Base-by-base conservation (phyloP, 2,888 invertebrate genomes). In the Drosophila maculinotata region DNA sequence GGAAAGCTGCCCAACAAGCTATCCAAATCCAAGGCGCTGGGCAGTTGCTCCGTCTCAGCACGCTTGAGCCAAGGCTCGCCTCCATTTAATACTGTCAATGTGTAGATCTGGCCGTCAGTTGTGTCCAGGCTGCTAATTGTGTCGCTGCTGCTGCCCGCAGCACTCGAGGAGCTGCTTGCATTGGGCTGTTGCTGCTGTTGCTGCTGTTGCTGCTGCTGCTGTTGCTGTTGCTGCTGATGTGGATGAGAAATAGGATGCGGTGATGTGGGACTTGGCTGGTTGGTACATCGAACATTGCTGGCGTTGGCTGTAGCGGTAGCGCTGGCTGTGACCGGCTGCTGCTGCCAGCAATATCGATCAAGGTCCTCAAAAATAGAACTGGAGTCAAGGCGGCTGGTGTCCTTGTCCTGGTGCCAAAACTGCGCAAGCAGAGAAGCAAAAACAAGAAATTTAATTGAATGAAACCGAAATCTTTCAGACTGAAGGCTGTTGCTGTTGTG, bases 81-180 rank as follows among this genome's bases (percentile, higher is more conserved):
- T 79, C 95, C 95, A 91, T 97, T 96, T 89, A 97, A 94, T 90
- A 97, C 96, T 88, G 97, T 97, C 71, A 97, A 92, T 58, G 97
- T 97, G 91, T 97, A 97, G 89, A 97, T 97, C 78, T 92, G 92
- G 75, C 96, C 95, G 86, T 96, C 96, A n/a, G 95, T 95, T 87
- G 95, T 95, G 76, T 89, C 88, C 68, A 89, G 80, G 71, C 81
- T 89, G 69, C 83, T 89, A 9, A 77, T 85, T 25, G 81, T 88
- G 38, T 82, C 86, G 57, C 85, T 85, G 68, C 89, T 82, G 65
- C 89, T 81, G 33, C 88, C 80, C 14, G 86, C 81, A 3, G 68
- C 84, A 45, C 87, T 85, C 63, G 71, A 79, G 7, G 88, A 81
- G 64, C 85, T 82, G 59, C 66, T 81, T 12, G 79, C 71, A 52